Evolutionary conservation across 2,888 invertebrate genomes (phyloP).

Genomic region (Drosophila putrida): DNA sequence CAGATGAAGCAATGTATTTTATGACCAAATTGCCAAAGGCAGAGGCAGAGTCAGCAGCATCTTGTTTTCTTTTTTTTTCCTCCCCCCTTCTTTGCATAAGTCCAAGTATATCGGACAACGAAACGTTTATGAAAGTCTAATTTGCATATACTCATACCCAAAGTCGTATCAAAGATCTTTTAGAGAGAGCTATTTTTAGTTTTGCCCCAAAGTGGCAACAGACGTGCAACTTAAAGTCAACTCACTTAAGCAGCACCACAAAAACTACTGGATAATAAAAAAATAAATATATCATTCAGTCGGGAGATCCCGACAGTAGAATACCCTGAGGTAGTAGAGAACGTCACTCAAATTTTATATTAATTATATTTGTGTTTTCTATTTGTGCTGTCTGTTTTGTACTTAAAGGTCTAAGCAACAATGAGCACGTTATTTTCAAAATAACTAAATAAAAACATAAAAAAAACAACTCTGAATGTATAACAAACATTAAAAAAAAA

Average conservation of each 20-base stretch:
- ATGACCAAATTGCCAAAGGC: conserved; percentile 23
- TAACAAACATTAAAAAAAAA: no score
- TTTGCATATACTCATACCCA: conserved; percentile 40
- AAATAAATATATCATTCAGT: no score
- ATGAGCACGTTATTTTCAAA: no score
- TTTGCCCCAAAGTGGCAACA: conserved; percentile 8
- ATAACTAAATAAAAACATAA: no score
- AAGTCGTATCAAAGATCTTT: conserved; percentile 25
- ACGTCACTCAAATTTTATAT: no score
- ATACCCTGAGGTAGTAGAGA: no score
- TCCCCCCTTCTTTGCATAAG: not conserved
- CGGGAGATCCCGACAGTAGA: no score
- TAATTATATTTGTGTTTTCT: no score
- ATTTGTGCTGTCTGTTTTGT: no score
- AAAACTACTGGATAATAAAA: not conserved
- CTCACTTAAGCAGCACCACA: conserved; percentile 19
- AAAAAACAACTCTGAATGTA: no score
- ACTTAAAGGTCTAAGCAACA: no score
- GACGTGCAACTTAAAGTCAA: conserved; percentile 28
- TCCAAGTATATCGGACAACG: conserved; percentile 1
- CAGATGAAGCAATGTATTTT: conserved; percentile 26
- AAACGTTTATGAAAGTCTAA: conserved; percentile 14
- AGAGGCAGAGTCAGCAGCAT: conserved; percentile 1
- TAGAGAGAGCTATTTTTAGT: conserved; percentile 27
- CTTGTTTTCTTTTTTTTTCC: not conserved